These are phyloP conservation scores for Tragulus kanchil DNA, from an alignment of 2,113 vertebrate species.

Conservation along the genomic window DNA sequence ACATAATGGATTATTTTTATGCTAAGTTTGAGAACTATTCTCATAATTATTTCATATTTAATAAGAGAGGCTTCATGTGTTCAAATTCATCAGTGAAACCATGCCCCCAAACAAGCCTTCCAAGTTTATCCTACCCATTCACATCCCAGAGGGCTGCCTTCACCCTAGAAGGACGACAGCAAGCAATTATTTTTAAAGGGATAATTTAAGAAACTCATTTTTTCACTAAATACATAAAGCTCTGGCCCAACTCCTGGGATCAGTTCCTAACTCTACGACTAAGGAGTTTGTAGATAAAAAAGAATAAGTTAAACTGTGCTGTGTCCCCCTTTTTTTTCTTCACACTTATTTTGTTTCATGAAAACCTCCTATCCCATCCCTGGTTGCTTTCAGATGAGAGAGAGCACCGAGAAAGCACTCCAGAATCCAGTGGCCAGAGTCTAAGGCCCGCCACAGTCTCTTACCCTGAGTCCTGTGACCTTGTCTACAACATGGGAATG, in stretches of 20 bases:
- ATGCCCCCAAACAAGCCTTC: not conserved
- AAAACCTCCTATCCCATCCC: not conserved
- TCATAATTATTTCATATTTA: not conserved
- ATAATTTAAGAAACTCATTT: constrained; percentile 25
- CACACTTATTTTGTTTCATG: constrained; percentile 2
- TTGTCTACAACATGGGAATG: not conserved
- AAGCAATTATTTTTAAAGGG: constrained; percentile 37
- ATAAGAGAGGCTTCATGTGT: not conserved
- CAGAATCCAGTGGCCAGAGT: not conserved
- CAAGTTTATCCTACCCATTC: not conserved
- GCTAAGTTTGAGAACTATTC: not conserved
- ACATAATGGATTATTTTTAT: not conserved
- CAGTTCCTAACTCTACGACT: not conserved
- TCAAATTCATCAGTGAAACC: constrained; percentile 36
- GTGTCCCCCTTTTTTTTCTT: not conserved
- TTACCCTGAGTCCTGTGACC: not conserved
- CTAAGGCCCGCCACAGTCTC: not conserved
- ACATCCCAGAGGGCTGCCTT: not conserved
- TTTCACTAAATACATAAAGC: not conserved
- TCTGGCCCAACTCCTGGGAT: not conserved
- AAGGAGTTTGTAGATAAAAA: not conserved
- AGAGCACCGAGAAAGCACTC: not conserved
- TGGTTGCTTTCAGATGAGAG: not conserved
- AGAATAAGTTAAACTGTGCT: not conserved
- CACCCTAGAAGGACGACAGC: not conserved